Conservation (phyloP, 2,113 vertebrate genomes). For the Monarcha castaneiventris region DNA sequence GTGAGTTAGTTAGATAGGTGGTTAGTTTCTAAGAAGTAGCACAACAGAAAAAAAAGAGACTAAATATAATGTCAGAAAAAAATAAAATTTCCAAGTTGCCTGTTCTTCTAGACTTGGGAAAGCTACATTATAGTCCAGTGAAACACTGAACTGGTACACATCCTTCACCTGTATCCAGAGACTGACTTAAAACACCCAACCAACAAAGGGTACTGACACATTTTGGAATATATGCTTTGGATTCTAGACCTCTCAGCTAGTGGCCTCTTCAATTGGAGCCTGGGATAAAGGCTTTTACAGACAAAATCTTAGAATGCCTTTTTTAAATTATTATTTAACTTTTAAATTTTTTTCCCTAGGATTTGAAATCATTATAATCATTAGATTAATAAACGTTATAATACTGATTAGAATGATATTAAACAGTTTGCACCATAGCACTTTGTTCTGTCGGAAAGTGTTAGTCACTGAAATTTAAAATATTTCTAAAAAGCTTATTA, state of each 20-base stretch:
- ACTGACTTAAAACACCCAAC: neutral
- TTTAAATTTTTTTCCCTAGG: neutral
- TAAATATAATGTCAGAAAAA: neutral
- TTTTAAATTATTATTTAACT: neutral
- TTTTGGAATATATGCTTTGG: neutral
- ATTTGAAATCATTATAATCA: neutral
- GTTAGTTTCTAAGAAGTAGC: neutral
- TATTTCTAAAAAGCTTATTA: neutral
- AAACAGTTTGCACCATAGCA: neutral
- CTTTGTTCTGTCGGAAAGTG: neutral
- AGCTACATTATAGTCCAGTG: neutral
- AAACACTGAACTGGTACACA: neutral
- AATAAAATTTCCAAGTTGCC: neutral
- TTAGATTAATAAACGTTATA: neutral
- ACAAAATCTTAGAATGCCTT: neutral
- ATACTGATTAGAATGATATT: neutral
- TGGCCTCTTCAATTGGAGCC: rapidly evolving
- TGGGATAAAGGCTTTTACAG: neutral
- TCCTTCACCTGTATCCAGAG: neutral
- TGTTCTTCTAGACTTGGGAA: neutral
- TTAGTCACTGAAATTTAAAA: neutral
- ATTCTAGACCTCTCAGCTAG: neutral
- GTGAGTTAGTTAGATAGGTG: neutral
- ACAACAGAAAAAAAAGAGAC: neutral
- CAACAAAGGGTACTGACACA: neutral